Conservation (phyloP, 2,113 vertebrate species). For the Seriola aureovittata region DNA sequence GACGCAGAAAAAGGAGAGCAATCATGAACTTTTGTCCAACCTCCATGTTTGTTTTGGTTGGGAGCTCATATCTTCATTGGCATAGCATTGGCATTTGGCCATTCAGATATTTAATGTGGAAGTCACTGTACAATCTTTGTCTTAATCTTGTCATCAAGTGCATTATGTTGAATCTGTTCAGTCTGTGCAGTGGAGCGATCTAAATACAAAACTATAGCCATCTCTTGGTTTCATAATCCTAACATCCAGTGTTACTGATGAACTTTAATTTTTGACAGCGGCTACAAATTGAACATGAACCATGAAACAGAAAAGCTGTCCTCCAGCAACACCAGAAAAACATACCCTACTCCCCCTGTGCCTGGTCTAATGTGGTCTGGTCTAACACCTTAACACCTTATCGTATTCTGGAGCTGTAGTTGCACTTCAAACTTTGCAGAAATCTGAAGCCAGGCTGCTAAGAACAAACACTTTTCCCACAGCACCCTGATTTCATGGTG, state of each 20-base stretch:
- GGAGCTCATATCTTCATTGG: constrained; percentile 19
- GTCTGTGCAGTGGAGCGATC: background rate
- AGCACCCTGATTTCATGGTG: background rate
- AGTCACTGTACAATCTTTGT: constrained; percentile 17
- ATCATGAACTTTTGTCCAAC: constrained; percentile 10
- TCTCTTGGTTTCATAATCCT: background rate
- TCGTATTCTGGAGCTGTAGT: background rate
- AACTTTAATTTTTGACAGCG: background rate
- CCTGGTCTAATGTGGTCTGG: accelerated
- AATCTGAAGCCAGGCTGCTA: background rate
- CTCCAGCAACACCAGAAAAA: background rate
- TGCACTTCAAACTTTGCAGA: constrained; percentile 12
- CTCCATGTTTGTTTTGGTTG: constrained; percentile 2
- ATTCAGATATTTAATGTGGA: background rate
- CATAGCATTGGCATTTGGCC: constrained; percentile 13
- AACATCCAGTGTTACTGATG: background rate
- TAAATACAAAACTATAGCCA: background rate
- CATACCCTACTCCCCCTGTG: background rate
- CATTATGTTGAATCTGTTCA: background rate
- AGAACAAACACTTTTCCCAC: constrained; percentile 18
- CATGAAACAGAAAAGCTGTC: background rate
- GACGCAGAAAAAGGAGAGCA: background rate
- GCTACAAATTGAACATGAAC: background rate
- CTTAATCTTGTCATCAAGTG: background rate
- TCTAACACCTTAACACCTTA: background rate